These are phyloP conservation scores for Zaprionus lachaisei DNA, from an alignment of 1,140 invertebrate genomes.

Conservation along the genomic window DNA sequence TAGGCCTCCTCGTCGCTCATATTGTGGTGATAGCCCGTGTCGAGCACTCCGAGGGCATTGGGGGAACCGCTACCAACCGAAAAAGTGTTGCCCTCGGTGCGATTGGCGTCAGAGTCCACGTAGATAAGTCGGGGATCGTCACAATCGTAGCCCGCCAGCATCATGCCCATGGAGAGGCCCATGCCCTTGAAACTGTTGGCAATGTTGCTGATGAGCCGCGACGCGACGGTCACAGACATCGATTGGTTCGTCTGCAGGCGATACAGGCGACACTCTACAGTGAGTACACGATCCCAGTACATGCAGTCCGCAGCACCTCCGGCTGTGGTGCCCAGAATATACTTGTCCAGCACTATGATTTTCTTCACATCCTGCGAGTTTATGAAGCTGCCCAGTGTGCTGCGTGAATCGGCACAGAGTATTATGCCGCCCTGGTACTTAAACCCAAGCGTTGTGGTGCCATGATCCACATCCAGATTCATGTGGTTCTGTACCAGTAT, in stretches of 20 bases:
- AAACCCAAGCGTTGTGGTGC: constrained; percentile 98
- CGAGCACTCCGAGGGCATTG: constrained; percentile 97
- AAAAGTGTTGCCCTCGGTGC: constrained; percentile 95
- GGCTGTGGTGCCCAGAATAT: constrained; percentile 86
- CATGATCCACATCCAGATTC: constrained; percentile 96
- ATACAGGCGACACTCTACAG: constrained; percentile 97
- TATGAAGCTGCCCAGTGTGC: constrained; percentile 96
- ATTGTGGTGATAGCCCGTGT: constrained; percentile 93
- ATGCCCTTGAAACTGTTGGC: constrained; percentile 97
- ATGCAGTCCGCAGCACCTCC: constrained; percentile 97
- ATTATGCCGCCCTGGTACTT: constrained; percentile 94
- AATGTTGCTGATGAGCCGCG: constrained; percentile 98
- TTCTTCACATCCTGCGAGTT: constrained; percentile 97
- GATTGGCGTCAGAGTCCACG: constrained; percentile 96
- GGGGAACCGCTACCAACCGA: constrained; percentile 98
- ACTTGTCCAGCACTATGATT: constrained; percentile 98
- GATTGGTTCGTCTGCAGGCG: constrained; percentile 88
- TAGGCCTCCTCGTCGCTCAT: constrained; percentile 95
- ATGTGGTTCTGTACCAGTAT: constrained; percentile 88
- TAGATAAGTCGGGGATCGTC: constrained; percentile 97
- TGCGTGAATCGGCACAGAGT: constrained; percentile 97
- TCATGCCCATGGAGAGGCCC: constrained; percentile 94
- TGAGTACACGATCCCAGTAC: constrained; percentile 97
- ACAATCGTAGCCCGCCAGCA: constrained; percentile 98
- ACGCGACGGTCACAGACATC: constrained; percentile 97